A percentile compares a stretch with the other conserved stretches of the same genome.
Evolutionary conservation across 2,113 vertebrate genomes (phyloP).

Genomic region (Lontra canadensis): DNA sequence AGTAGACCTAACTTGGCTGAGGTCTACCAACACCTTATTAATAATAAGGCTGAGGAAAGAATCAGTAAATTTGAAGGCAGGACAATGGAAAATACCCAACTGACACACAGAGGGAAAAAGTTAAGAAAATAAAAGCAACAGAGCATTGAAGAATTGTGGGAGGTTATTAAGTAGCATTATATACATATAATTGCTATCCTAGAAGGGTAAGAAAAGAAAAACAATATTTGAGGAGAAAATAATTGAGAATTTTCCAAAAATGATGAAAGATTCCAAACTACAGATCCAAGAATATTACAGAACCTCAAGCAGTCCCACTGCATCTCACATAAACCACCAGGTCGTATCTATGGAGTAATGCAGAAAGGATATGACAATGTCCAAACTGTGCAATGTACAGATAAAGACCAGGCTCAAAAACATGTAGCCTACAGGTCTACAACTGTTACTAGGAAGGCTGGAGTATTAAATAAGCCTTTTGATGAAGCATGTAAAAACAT

Average conservation of each 20-base stretch:
- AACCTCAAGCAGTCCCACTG: too few species aligned
- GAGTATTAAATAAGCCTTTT: background rate
- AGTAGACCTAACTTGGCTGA: background rate
- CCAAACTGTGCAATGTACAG: accelerated
- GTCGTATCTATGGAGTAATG: accelerated
- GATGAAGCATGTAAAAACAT: background rate
- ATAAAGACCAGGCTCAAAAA: background rate
- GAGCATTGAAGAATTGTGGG: background rate
- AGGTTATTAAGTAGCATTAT: background rate
- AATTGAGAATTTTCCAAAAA: background rate
- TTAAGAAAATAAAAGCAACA: background rate
- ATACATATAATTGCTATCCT: background rate
- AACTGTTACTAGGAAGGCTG: background rate
- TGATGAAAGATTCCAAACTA: background rate
- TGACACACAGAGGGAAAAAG: too few species aligned
- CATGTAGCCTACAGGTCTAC: accelerated
- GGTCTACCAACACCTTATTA: background rate
- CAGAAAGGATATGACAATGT: background rate
- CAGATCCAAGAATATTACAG: background rate
- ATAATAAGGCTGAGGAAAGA: background rate
- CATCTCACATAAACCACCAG: too few species aligned
- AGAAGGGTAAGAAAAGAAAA: background rate
- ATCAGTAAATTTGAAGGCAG: background rate
- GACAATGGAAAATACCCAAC: background rate
- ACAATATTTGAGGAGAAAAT: background rate